Evolutionary conservation across 2,797 vertebrate genomes (phyloP).

Genomic region (Lepus oiostolus): DNA sequence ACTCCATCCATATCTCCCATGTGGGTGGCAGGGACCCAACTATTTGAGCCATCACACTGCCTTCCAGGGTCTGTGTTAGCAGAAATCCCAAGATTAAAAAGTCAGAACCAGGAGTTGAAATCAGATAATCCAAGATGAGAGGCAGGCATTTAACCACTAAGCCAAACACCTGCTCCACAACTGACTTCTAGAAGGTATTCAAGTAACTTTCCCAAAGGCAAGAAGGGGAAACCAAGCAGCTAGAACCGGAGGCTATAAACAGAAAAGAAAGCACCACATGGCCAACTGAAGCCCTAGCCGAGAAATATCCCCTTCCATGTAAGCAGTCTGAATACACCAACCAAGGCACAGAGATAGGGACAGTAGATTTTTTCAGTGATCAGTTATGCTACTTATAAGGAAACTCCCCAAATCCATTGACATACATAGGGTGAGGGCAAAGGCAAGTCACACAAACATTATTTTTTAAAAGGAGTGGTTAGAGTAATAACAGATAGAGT

Average conservation of each 20-base stretch:
- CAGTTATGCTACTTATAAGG: background rate
- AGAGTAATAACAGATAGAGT: background rate
- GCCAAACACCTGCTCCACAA: too few relatives aligned
- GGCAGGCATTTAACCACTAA: too few relatives aligned
- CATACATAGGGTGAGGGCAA: background rate
- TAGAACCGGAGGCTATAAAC: background rate
- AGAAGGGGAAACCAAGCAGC: background rate
- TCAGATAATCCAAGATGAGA: too few relatives aligned
- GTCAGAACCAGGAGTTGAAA: too few relatives aligned
- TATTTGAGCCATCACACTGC: too few relatives aligned
- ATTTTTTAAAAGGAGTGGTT: background rate
- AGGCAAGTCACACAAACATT: background rate
- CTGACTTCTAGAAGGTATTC: background rate
- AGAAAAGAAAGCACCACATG: background rate
- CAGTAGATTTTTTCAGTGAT: background rate
- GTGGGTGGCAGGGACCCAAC: too few relatives aligned
- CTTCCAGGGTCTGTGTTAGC: too few relatives aligned
- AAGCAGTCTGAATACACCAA: background rate
- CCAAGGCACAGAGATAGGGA: background rate
- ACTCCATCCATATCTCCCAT: too few relatives aligned
- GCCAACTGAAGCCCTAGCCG: background rate
- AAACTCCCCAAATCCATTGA: background rate
- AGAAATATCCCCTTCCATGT: background rate
- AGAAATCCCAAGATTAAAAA: too few relatives aligned
- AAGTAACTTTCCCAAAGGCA: background rate